Conservation (phyloP, 2,113 vertebrate genomes). For the Leptobrachium ailaonicum region DNA sequence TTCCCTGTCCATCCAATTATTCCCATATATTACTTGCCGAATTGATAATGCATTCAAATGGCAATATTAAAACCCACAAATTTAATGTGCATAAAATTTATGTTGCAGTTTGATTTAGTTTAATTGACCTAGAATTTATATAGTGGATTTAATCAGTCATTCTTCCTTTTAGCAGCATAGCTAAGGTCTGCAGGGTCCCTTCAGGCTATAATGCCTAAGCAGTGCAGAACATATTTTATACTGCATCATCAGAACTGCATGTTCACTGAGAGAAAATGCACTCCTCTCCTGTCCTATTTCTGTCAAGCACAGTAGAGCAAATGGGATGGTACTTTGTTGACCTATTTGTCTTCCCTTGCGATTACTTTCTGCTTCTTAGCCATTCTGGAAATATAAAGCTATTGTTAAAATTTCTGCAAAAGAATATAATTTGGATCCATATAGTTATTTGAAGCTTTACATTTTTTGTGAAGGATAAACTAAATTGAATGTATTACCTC, state of each 20-base stretch:
- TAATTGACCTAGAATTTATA: slow-evolving; percentile 42
- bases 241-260: slow-evolving; percentile 51
- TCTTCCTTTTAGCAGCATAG: slow-evolving; percentile 41
- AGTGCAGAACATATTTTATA: slow-evolving; percentile 42
- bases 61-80: not conserved
- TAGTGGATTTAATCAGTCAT: slow-evolving; percentile 42
- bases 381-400: slow-evolving; percentile 44
- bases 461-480: slow-evolving; percentile 30
- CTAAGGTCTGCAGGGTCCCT: slow-evolving; percentile 46
- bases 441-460: slow-evolving; percentile 32
- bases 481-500: slow-evolving; percentile 44
- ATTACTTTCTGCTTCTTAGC: slow-evolving; percentile 45
- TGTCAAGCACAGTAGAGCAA: slow-evolving; percentile 58
- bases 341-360: slow-evolving; percentile 53
- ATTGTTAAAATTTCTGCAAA: slow-evolving; percentile 47
- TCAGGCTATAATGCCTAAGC: slow-evolving; percentile 43
- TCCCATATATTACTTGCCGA: too few species aligned
- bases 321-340: slow-evolving; percentile 53
- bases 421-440: slow-evolving; percentile 36
- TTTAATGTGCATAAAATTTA: not conserved
- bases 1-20: too few species aligned
- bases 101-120: slow-evolving; percentile 28
- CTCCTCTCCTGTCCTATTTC: slow-evolving; percentile 60
- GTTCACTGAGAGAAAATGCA: slow-evolving; percentile 48
- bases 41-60: not conserved